Evolutionary conservation across 1,140 invertebrate genomes (phyloP).

Genomic region (Eueides isabella): DNA sequence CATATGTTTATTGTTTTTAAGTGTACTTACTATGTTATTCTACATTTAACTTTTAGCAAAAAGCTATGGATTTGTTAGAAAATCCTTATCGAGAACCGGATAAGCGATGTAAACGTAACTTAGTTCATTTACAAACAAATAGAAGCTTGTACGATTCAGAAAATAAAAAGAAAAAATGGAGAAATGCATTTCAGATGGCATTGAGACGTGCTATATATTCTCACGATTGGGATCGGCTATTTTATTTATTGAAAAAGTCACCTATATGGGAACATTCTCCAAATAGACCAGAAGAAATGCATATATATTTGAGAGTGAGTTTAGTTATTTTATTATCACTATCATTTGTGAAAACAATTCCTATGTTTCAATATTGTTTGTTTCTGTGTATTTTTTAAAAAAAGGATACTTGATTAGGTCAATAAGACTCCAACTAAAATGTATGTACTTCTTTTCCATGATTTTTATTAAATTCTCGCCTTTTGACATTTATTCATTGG

Average conservation of each 20-base stretch:
- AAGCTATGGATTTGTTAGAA: conserved; percentile 50
- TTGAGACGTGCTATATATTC: conserved; percentile 61
- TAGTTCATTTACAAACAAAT: conserved; percentile 46
- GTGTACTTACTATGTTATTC: background rate
- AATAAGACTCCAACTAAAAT: too few species aligned
- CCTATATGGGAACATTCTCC: conserved; percentile 55
- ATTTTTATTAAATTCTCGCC: too few species aligned
- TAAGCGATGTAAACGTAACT: conserved; percentile 49
- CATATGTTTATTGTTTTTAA: background rate
- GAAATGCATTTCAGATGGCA: conserved; percentile 46
- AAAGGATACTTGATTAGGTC: too few species aligned
- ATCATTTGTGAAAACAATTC: background rate
- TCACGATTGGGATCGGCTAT: conserved; percentile 65
- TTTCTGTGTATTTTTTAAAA: too few species aligned
- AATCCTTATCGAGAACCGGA: conserved; percentile 36
- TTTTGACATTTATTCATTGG: too few species aligned
- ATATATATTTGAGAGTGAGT: conserved; percentile 63
- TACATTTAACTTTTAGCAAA: conserved; percentile 48
- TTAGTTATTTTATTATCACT: conserved; percentile 14
- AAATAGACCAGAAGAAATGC: conserved; percentile 40
- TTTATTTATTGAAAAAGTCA: conserved; percentile 62
- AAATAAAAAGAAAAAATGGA: conserved; percentile 41
- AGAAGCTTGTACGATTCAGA: conserved; percentile 38
- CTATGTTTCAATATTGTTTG: too few species aligned
- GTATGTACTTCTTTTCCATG: too few species aligned